Percentiles rank a stretch among this genome's conserved stretches.
phyloP scores from a whole-genome alignment of 2,797 vertebrate species.

The Pelodytes ibericus region DNA sequence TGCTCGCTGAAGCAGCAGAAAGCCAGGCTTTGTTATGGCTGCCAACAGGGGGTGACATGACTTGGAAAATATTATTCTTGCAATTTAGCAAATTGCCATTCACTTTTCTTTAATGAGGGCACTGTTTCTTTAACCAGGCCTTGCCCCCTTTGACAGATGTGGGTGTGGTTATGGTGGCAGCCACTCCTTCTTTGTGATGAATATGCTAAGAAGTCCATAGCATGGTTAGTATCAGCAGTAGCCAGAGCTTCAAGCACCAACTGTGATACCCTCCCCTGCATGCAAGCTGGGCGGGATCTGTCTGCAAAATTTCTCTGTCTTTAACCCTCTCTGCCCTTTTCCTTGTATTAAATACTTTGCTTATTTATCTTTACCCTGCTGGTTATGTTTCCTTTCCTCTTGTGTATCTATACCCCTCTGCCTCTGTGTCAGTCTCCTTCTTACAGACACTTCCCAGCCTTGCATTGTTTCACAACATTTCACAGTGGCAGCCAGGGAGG shows the following conservation, averaged over 20 bases:
- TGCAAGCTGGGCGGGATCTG: slow-evolving; percentile 47
- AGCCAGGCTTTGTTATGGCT: slow-evolving; percentile 52
- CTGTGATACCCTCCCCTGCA: slow-evolving; percentile 46
- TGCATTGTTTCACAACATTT: slow-evolving; percentile 47
- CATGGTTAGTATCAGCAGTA: slow-evolving; percentile 47
- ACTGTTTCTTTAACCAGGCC: slow-evolving; percentile 53
- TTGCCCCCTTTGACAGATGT: slow-evolving; percentile 36
- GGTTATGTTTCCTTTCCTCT: background rate
- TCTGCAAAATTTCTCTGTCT: slow-evolving; percentile 22
- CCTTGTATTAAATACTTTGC: background rate
- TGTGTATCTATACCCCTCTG: background rate
- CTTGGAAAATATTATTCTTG: slow-evolving; percentile 55
- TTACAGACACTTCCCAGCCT: slow-evolving; percentile 19
- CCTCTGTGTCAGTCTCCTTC: slow-evolving; percentile 5
- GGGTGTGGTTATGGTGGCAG: slow-evolving; percentile 4
- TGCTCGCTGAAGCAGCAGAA: slow-evolving; percentile 45
- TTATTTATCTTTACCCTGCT: background rate
- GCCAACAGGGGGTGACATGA: slow-evolving; percentile 53
- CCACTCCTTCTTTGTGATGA: slow-evolving; percentile 23
- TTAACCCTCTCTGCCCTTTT: slow-evolving; percentile 54
- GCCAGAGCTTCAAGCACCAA: slow-evolving; percentile 42
- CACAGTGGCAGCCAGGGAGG: slow-evolving; percentile 29
- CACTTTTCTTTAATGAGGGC: slow-evolving; percentile 44
- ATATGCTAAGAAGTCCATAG: slow-evolving; percentile 34
- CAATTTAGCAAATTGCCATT: slow-evolving; percentile 56